Evolutionary conservation across 37 sponge, comb jelly and placozoan species (phyloP).

Genomic region (Spongilla lacustris): DNA sequence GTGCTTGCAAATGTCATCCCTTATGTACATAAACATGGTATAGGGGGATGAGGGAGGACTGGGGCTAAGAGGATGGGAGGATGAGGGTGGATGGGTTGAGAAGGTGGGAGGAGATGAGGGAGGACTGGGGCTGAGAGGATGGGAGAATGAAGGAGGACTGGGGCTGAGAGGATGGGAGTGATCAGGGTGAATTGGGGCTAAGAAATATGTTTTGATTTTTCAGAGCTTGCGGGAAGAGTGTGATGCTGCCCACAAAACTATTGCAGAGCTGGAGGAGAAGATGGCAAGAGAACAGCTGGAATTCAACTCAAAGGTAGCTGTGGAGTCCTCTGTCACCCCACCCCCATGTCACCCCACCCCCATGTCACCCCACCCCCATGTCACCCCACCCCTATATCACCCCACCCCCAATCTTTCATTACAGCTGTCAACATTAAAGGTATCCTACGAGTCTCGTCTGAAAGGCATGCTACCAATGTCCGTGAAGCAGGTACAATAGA

Average conservation of each 20-base stretch:
- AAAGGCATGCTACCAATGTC: slow-evolving; percentile 6
- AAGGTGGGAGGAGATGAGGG: not conserved
- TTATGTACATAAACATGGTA: too few species aligned
- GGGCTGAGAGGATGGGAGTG: not conserved
- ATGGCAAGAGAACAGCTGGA: not conserved
- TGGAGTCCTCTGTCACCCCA: too few species aligned
- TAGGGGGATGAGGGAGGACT: not conserved
- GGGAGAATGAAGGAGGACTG: not conserved
- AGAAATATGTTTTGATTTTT: not conserved
- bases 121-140: not conserved
- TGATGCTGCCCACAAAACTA: slow-evolving; percentile 9
- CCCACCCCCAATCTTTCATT: not conserved
- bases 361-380: too few species aligned
- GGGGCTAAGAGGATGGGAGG: not conserved
- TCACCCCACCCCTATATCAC: too few species aligned
- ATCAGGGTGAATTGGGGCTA: not conserved
- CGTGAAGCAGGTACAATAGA: slow-evolving; percentile 7
- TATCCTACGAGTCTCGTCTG: not conserved
- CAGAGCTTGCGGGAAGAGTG: slow-evolving; percentile 4
- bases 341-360: too few species aligned
- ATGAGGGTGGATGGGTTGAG: not conserved
- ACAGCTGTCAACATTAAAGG: not conserved
- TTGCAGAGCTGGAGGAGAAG: not conserved
- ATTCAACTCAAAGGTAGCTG: slow-evolving; percentile 2
- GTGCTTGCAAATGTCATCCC: too few species aligned